phyloP scores from a whole-genome alignment of 2,888 invertebrate species.

The Ischnura elegans region DNA sequence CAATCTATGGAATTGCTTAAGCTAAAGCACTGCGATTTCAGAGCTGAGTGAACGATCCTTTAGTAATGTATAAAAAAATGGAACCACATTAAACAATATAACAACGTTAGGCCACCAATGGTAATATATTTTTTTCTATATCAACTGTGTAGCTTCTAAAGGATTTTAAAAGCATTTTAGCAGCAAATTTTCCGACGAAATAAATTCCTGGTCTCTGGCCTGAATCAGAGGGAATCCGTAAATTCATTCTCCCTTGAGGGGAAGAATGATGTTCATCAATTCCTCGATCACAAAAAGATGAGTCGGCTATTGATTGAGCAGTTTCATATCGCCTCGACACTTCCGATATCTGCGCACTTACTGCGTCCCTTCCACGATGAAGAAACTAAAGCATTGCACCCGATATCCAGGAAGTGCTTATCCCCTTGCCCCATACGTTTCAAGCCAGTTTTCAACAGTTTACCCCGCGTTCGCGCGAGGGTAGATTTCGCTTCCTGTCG shows the following conservation, averaged over 20 bases:
- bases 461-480: neutral
- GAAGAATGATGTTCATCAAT: neutral
- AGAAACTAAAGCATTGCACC: neutral
- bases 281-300: neutral
- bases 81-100: too few species aligned
- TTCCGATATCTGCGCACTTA: neutral
- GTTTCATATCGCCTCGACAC: neutral
- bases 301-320: neutral
- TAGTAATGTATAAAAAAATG: too few species aligned
- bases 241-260: neutral
- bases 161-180: too few species aligned
- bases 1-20: too few species aligned
- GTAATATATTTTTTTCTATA: too few species aligned
- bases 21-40: too few species aligned
- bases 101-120: too few species aligned
- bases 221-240: neutral
- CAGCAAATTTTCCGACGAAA: too few species aligned
- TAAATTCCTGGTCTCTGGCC: too few species aligned
- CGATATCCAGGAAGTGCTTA: neutral
- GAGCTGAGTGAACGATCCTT: too few species aligned
- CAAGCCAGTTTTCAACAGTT: neutral
- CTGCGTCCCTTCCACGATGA: neutral
- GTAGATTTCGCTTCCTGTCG: neutral
- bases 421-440: neutral
- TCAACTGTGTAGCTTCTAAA: too few species aligned